Conservation (phyloP, 1,140 invertebrate species). For the Acromyrmex charruanus region DNA sequence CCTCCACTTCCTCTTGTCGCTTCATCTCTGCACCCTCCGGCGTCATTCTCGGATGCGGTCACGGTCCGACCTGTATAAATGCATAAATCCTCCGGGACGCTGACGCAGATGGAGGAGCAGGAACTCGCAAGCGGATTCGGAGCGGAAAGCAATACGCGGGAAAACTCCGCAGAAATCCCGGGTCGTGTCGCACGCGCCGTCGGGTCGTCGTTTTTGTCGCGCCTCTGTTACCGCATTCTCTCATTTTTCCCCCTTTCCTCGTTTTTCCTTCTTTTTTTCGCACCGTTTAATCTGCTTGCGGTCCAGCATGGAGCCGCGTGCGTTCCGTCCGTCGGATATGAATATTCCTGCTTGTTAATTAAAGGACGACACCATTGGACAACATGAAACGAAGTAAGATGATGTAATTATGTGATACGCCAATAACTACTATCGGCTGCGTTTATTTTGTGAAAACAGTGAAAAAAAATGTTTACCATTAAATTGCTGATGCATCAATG, state of each 20-base stretch:
- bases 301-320: constrained; percentile 28
- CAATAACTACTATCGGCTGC: neutral
- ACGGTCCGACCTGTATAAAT: constrained; percentile 55
- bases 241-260: neutral
- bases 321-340: constrained; percentile 46
- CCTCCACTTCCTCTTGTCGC: neutral
- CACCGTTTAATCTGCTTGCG: constrained; percentile 56
- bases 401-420: constrained; percentile 53
- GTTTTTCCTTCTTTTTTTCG: constrained; percentile 34
- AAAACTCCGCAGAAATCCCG: constrained; percentile 40
- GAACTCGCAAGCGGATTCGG: constrained; percentile 21
- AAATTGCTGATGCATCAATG: constrained; percentile 6
- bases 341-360: constrained; percentile 61
- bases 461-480: neutral
- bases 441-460: neutral
- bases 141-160: constrained; percentile 39
- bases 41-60: constrained; percentile 52
- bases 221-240: constrained; percentile 23
- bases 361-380: constrained; percentile 42
- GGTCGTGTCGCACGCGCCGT: constrained; percentile 20
- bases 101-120: constrained; percentile 55
- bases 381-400: constrained; percentile 54
- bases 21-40: constrained; percentile 5
- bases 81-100: constrained; percentile 66
- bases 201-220: constrained; percentile 38